phyloP scores from a whole-genome alignment of 92 coral and sea anemone species.

The Palythoa heliodiscus region DNA sequence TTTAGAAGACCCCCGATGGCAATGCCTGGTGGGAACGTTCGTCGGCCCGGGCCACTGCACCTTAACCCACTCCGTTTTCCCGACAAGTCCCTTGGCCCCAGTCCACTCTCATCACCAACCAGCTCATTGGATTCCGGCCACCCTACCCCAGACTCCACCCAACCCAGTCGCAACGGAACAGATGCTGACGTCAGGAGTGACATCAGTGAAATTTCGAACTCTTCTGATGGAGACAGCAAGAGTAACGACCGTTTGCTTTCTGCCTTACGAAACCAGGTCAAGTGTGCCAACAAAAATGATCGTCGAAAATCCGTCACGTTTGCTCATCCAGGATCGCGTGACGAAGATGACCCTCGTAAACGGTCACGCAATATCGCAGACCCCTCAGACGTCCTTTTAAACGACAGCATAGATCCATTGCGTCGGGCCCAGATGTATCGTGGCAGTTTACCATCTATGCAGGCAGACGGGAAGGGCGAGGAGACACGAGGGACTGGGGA shows the following conservation, averaged over 20 bases:
- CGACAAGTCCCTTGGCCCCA: constrained; percentile 64
- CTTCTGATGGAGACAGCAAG: constrained; percentile 75
- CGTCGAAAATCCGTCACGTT: constrained; percentile 62
- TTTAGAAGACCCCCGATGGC: constrained; percentile 63
- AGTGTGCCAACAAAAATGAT: constrained; percentile 56
- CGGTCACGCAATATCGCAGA: constrained; percentile 87
- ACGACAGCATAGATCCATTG: constrained; percentile 55
- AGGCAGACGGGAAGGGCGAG: constrained; percentile 72
- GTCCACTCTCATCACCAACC: constrained; percentile 87
- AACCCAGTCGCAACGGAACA: constrained; percentile 70
- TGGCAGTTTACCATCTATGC: constrained; percentile 57
- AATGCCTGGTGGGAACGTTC: constrained; percentile 65
- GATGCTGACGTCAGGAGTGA: constrained; percentile 85
- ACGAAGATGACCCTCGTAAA: constrained; percentile 66
- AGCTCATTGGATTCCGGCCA: constrained; percentile 87
- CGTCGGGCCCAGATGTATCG: constrained; percentile 67
- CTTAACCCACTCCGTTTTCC: constrained; percentile 71
- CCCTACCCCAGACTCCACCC: constrained; percentile 87
- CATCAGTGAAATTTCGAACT: constrained; percentile 73
- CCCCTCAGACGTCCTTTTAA: constrained; percentile 72
- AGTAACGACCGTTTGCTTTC: constrained; percentile 58
- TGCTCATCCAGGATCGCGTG: constrained; percentile 57
- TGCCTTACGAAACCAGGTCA: constrained; percentile 57
- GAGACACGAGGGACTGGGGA: constrained; percentile 54
- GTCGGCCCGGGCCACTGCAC: constrained; percentile 60